Base-by-base conservation (phyloP, 2,888 invertebrate genomes). In the Lampropteryx suffumata region DNA sequence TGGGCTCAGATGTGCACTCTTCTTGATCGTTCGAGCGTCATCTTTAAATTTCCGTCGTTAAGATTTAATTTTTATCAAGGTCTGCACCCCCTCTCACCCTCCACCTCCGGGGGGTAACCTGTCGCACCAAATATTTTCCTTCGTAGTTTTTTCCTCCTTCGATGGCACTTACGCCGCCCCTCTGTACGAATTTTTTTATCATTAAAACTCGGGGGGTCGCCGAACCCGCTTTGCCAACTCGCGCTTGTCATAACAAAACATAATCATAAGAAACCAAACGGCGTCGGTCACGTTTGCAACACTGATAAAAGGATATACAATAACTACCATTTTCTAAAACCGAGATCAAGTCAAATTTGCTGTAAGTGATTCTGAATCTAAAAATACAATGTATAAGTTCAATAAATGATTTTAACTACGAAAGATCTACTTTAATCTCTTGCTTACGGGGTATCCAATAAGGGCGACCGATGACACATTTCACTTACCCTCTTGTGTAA, bases 21-120 rank as follows among this genome's bases (percentile, higher is more conserved):
- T 85, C 90, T 90, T 90, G 90, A 90, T 90, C 90, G 85, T 73
- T 88, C 70, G 81, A 89, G 90, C 90, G 85, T 89, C 90, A 86
- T 90, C 90, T 90, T 88, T 88, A 90, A 90, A 90, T 90, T 90
- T 90, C 89, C 90, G 88, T 85, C 86, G 90, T 88, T 90, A 90
- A 90, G 90, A 90, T 90, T 90, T 90, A 90, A 90, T 90, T 90
- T 90, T 87, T 89, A 90, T 83, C 85, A 85, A 82, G 80, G 76
- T 72, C 76, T 30, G 36, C 46, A 30, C 34, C 77, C 76, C 70
- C 70, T 59, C 76, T n/a, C n/a, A n/a, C 70, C 70, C 62, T 54
- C 50, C 60, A 59, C 61, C 69, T 65, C 71, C 64, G 65, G 62
- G 74, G 71, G 80, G 79, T 82, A 85, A 90, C 90, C 90, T 90